These are phyloP conservation scores for Turritopsis rubra DNA, from an alignment of 30 jellyfish, hydroid and myxozoan species.

Conservation along the genomic window DNA sequence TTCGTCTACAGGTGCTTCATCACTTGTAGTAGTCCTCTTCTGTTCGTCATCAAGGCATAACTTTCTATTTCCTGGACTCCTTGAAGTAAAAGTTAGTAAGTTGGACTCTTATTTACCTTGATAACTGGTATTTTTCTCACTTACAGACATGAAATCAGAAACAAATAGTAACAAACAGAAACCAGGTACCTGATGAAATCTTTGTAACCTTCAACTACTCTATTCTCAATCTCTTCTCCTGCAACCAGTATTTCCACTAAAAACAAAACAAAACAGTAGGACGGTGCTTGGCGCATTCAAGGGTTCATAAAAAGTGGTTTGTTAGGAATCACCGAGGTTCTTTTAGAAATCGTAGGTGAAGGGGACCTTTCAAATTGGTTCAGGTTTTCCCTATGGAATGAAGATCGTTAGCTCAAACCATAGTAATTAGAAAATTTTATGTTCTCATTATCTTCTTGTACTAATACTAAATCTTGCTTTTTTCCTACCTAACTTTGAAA, in stretches of 20 bases:
- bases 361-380: too few species aligned
- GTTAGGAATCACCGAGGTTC: too few species aligned
- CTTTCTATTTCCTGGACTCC: neutral
- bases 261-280: too few species aligned
- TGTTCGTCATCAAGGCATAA: neutral
- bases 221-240: slow-evolving; percentile 32
- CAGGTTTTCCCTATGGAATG: too few species aligned
- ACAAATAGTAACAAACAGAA: neutral
- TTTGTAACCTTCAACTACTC: slow-evolving; percentile 20
- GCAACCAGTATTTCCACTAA: slow-evolving; percentile 44
- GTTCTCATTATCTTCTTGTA: too few species aligned
- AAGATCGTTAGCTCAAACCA: too few species aligned
- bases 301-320: too few species aligned
- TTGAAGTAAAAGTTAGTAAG: neutral
- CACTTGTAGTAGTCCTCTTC: neutral
- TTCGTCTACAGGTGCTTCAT: too few species aligned
- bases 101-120: neutral
- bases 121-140: neutral
- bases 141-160: neutral
- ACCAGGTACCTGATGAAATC: neutral
- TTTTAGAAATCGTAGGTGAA: too few species aligned
- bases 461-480: too few species aligned
- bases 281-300: neutral
- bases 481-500: too few species aligned
- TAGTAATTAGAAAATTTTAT: too few species aligned